Evolutionary conservation across 2,797 vertebrate genomes (phyloP), one percentile per base, ranked within the genome.

Genomic region (Sebastes iracundus): DNA sequence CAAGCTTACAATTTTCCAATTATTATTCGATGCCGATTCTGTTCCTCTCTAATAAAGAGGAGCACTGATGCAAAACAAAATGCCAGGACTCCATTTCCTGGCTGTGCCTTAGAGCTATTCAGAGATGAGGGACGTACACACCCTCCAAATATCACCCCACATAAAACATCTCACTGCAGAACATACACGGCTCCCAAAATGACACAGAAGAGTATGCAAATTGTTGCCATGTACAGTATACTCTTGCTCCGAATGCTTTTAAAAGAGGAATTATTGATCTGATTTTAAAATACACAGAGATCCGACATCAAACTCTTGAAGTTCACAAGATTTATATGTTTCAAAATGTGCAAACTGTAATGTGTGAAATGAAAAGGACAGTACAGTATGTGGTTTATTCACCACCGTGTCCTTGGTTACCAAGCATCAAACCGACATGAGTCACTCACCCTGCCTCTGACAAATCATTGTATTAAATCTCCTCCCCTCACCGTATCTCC

Each of bases 1-100:
- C 92, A 93, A 93, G 93, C 88, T 95, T 93, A 94, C 93, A 92
- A 94, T 95, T 95, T 94, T 94, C 94, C 93, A 94, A 95, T 96
- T 95, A 95, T 96, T 95, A 95, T 94, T 95, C 93, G 63, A 92
- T 92, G 92, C 91, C 70, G 89, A 91, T 92, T 93, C 85, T 86
- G 81, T 87, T 91, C 88, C 91, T 92, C 89, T 87, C 91, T 95
- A 96, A 96, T 96, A 95, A 96, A 95, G 92, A 93, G 88, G 88
- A 87, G 94, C 93, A 90, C 85, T 91, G 94, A 93, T 93, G 94
- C 95, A 93, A 92, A 90, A 92, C 95, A 94, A 93, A 94, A 95
- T 90, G 93, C 91, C 87, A 94, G 87, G 92, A 95, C 93, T 95
- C 93, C 88, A 93, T 95, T 95, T 95, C 92, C 94, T 93, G 90